A percentile compares a stretch with the other conserved stretches of the same genome.
These are phyloP conservation scores for Melinaea marsaeus DNA, from an alignment of 2,888 invertebrate species.

Conservation along the genomic window DNA sequence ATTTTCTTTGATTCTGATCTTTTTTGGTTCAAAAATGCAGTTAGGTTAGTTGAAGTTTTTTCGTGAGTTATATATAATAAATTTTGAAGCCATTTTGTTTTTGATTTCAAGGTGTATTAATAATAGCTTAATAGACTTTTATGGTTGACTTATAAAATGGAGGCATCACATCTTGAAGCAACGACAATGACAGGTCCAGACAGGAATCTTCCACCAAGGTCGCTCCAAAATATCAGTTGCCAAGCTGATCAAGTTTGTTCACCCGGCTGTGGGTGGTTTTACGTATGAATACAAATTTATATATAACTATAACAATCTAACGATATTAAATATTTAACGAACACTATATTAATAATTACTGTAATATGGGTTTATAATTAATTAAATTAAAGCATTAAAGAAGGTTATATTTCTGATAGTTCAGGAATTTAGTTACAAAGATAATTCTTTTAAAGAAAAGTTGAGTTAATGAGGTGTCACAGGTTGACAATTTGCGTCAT, in stretches of 20 bases:
- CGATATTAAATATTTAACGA: no score
- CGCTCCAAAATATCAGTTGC: constrained; percentile 31
- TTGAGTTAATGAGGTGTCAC: neutral
- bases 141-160: neutral
- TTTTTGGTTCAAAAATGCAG: neutral
- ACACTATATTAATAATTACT: no score
- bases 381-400: no score
- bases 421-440: no score
- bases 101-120: no score
- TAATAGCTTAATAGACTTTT: neutral
- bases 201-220: constrained; percentile 20
- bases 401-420: no score
- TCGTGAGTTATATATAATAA: neutral
- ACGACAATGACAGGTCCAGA: neutral
- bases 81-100: no score
- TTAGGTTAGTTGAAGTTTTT: neutral
- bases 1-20: constrained; percentile 10
- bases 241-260: constrained; percentile 37
- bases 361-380: no score
- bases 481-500: constrained; percentile 3
- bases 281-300: neutral
- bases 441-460: constrained; percentile 1
- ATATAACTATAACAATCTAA: no score
- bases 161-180: neutral
- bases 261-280: constrained; percentile 37